phyloP scores from a whole-genome alignment of 1,140 invertebrate species.

The Chymomyza costata region DNA sequence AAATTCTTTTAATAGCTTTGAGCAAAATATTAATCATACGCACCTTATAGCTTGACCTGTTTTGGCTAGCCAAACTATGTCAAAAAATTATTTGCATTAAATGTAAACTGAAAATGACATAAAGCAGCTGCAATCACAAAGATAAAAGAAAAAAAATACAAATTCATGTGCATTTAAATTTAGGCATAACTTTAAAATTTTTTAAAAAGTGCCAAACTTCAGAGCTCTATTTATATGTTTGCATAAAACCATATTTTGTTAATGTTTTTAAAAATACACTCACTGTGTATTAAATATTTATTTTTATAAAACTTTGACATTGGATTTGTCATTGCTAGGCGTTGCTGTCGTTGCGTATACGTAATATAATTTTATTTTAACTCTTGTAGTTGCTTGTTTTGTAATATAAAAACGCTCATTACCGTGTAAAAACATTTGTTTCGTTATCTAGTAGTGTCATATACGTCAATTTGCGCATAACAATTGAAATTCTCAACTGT shows the following conservation, averaged over 20 bases:
- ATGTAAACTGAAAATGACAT: no score
- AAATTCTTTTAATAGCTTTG: conserved; percentile 44
- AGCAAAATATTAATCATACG: conserved; percentile 34
- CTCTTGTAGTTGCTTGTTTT: conserved; percentile 2
- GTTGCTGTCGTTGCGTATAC: conserved; percentile 46
- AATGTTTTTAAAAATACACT: conserved; percentile 20
- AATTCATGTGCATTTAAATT: background rate
- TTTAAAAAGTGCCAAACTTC: background rate
- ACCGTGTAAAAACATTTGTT: no score
- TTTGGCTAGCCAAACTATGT: no score
- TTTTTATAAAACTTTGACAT: conserved; percentile 74
- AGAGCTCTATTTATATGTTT: conserved; percentile 1
- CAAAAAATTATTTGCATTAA: no score
- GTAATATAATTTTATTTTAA: conserved; percentile 52
- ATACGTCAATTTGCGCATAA: no score
- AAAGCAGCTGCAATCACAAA: no score
- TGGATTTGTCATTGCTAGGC: conserved; percentile 71
- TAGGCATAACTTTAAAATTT: background rate
- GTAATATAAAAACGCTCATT: conserved; percentile 15
- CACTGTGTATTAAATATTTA: conserved; percentile 57
- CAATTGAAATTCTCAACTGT: no score
- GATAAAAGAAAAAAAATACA: background rate
- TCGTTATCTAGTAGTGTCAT: no score
- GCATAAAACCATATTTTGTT: conserved; percentile 2
- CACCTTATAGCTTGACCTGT: no score